Evolutionary conservation across 2,888 invertebrate species (phyloP).

Genomic region (Tipula confusa): DNA sequence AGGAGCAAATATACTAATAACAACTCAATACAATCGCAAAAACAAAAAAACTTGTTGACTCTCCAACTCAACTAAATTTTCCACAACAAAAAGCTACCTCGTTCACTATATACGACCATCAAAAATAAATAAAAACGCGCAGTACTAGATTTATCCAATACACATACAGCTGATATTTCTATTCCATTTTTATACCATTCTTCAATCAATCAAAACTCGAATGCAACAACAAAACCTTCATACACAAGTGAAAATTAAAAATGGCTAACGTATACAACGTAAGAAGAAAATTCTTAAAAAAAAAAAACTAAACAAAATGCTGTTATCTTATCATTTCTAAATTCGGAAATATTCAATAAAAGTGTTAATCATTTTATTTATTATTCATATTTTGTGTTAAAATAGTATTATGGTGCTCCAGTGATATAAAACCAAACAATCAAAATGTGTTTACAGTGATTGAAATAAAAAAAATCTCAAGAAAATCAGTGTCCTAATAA

Average conservation of each 20-base stretch:
- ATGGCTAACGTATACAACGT: background rate
- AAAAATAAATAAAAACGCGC: background rate
- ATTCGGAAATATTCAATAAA: background rate
- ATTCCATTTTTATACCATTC: background rate
- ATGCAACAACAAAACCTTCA: background rate
- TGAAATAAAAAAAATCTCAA: background rate
- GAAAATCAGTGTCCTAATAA: background rate
- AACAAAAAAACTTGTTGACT: no score
- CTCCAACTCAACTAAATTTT: no score
- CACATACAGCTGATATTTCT: background rate
- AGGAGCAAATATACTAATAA: no score
- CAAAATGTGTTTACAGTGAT: conserved; percentile 6
- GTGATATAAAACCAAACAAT: background rate
- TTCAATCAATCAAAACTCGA: background rate
- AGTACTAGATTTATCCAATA: background rate
- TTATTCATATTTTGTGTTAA: background rate
- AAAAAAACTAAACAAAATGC: background rate
- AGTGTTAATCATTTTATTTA: background rate
- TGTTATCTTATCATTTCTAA: background rate
- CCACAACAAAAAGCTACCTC: background rate
- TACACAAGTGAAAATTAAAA: background rate
- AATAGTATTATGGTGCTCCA: background rate
- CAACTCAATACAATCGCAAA: no score
- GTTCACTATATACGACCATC: background rate
- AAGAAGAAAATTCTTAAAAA: background rate